Evolutionary conservation across 2,797 vertebrate species (phyloP), one percentile per base, ranked within the genome.

Genomic region (Sparus aurata): DNA sequence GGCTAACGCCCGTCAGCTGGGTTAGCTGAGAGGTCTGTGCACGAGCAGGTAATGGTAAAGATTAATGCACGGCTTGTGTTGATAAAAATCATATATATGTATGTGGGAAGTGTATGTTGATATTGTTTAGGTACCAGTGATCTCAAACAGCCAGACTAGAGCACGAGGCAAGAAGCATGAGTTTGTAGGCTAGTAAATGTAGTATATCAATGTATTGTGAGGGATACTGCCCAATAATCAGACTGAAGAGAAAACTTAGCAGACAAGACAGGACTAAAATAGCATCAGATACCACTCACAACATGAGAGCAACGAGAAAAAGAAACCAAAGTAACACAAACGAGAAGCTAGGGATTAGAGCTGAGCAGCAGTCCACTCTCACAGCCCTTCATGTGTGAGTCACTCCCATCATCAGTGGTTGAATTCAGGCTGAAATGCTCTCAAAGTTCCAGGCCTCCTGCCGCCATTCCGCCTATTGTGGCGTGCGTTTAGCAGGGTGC

Each of bases 351-450:
- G 9, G 10, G 62, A 59, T 17, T 27, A 49, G 12, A 46, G 61
- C 54, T 55, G 17, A 22, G 27, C 41, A 54, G 50, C 53, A 27
- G 47, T 62, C 55, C 41, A 61, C 61, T 68, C 5, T 11, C 23
- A 17, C 5, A 58, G 55, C 30, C 52, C 34, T 71, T 80, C 52
- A 71, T 30, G 57, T 79, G 59, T 38, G 69, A 75, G 75, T 71
- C 81, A 70, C 75, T 85, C 84, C 80, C 69, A 71, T 66, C 54
- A 60, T 66, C 54, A 60, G 62, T 27, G 67, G 64, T 66, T 75
- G 47, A 76, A 79, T 53, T 83, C 79, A 77, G 62, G 63, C 25
- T 55, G 5, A 78, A 79, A 80, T 17, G 11, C 59, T 59, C 38
- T 73, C 54, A 79, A 64, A 72, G 55, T 78, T 57, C 57, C n/a